Percentiles rank a stretch among this genome's conserved stretches.
These are phyloP conservation scores for Heliconius ismenius DNA, from an alignment of 2,888 invertebrate species.

Conservation along the genomic window DNA sequence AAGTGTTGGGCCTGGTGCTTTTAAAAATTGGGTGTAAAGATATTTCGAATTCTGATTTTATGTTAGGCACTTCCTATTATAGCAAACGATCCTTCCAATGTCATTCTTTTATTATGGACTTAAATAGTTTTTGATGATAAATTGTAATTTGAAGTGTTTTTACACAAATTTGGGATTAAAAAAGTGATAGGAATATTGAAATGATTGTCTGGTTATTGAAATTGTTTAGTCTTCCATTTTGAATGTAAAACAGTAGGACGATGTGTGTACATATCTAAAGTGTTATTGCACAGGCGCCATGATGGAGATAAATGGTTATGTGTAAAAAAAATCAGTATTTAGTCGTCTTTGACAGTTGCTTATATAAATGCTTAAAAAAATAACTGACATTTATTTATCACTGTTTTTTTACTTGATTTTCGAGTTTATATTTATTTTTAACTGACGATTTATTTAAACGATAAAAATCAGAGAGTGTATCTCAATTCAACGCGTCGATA, in stretches of 20 bases:
- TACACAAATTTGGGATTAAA: slow-evolving; percentile 22
- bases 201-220: slow-evolving; percentile 33
- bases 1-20: slow-evolving; percentile 29
- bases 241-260: slow-evolving; percentile 34
- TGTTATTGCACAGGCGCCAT: slow-evolving; percentile 28
- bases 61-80: not conserved
- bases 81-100: not conserved
- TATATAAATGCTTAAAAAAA: not conserved
- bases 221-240: slow-evolving; percentile 47
- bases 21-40: slow-evolving; percentile 8
- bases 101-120: not conserved
- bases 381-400: not conserved
- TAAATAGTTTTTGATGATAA: not conserved
- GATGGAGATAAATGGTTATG: slow-evolving; percentile 8
- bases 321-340: slow-evolving; percentile 19
- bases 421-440: slow-evolving; percentile 5
- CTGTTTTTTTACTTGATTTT: not conserved
- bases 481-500: not conserved
- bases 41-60: not conserved
- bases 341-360: slow-evolving; percentile 34
- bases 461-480: not conserved
- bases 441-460: not conserved
- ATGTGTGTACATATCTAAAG: slow-evolving; percentile 42
- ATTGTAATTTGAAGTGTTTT: slow-evolving; percentile 12
- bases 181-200: slow-evolving; percentile 24